Evolutionary conservation across 35 echinoderm and acorn worm genomes (phyloP).

Genomic region (Hemicentrotus pulcherrimus): DNA sequence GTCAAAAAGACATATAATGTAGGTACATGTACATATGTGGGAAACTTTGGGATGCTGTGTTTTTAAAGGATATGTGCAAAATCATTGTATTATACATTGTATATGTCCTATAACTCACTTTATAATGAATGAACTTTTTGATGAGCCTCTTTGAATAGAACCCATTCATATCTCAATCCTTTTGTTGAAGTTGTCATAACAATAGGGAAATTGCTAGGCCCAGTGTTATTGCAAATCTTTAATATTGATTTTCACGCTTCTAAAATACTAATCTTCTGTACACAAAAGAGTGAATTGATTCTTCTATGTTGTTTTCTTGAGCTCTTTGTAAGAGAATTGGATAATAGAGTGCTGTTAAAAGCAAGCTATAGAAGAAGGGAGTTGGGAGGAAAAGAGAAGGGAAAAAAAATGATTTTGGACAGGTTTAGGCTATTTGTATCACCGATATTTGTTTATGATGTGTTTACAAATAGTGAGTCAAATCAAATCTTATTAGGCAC

Average conservation of each 20-base stretch:
- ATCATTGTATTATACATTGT: no score
- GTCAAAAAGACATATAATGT: no score
- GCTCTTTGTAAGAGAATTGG: background rate
- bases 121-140: background rate
- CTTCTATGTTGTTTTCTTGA: background rate
- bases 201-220: background rate
- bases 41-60: no score
- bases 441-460: no score
- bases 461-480: no score
- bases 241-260: constrained; percentile 3
- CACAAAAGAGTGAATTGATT: background rate
- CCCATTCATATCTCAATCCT: background rate
- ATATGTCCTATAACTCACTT: no score
- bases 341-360: background rate
- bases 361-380: background rate
- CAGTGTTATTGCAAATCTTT: background rate
- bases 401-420: no score
- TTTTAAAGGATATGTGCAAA: no score
- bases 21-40: no score
- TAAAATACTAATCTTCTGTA: background rate
- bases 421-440: no score
- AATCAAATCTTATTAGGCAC: no score
- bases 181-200: background rate
- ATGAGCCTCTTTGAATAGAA: background rate
- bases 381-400: no score